Conservation (phyloP, 2,888 invertebrate species). For the Glaucopsyche alexis region DNA sequence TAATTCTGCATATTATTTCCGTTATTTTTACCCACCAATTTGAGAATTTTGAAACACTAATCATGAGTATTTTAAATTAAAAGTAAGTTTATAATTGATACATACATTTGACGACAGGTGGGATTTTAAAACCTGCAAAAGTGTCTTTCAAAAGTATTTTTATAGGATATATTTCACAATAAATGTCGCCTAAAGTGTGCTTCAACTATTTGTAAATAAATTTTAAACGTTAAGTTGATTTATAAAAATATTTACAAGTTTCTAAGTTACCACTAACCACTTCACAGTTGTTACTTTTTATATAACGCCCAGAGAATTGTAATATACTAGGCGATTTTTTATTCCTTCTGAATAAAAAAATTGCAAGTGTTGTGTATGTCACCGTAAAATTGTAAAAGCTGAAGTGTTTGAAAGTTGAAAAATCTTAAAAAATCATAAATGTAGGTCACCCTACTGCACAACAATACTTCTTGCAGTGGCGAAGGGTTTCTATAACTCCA, state of each 20-base stretch:
- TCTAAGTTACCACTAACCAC: conserved; percentile 2
- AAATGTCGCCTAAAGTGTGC: not conserved
- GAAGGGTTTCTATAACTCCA: too few relatives aligned
- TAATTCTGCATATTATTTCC: not conserved
- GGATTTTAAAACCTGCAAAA: not conserved
- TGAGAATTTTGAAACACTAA: not conserved
- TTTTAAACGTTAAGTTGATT: not conserved
- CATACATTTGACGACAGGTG: not conserved
- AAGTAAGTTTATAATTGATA: too few relatives aligned
- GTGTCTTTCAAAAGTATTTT: not conserved
- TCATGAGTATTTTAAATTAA: not conserved
- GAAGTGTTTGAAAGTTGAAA: too few relatives aligned
- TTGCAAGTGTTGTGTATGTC: too few relatives aligned
- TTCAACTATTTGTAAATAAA: too few relatives aligned
- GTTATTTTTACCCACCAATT: not conserved
- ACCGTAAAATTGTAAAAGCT: too few relatives aligned
- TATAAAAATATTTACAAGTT: not conserved
- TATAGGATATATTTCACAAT: not conserved
- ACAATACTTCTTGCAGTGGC: too few relatives aligned
- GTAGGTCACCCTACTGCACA: too few relatives aligned
- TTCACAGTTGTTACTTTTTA: not conserved
- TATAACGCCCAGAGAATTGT: not conserved
- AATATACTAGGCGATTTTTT: not conserved
- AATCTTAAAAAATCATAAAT: too few relatives aligned
- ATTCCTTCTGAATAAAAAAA: too few relatives aligned